These are phyloP conservation scores for Vanessa atalanta DNA, from an alignment of 1,140 invertebrate genomes.

Conservation along the genomic window DNA sequence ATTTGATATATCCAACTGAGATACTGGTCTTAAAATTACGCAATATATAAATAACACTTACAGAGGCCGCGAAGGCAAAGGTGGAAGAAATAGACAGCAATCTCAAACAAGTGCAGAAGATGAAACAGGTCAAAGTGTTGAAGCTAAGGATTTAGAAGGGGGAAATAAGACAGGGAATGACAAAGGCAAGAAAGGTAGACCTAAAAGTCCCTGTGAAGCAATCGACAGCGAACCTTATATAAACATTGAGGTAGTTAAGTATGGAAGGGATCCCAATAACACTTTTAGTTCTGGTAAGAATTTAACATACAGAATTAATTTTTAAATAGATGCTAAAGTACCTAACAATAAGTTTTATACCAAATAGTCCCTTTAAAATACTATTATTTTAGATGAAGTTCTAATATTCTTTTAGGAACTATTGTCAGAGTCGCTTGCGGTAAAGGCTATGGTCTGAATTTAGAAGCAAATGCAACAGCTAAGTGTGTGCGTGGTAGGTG, in stretches of 20 bases:
- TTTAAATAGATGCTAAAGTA: background rate
- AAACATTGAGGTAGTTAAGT: slow-evolving; percentile 84
- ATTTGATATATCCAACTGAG: background rate
- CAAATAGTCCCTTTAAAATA: background rate
- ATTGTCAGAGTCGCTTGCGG: slow-evolving; percentile 87
- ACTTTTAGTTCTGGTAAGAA: slow-evolving; percentile 80
- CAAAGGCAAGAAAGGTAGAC: slow-evolving; percentile 67
- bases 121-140: slow-evolving; percentile 46
- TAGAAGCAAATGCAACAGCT: slow-evolving; percentile 87
- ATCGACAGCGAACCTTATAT: slow-evolving; percentile 84
- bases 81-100: slow-evolving; percentile 57
- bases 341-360: background rate
- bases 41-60: slow-evolving; percentile 26
- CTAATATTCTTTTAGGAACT: slow-evolving; percentile 80
- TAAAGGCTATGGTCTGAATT: slow-evolving; percentile 87
- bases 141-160: slow-evolving; percentile 51
- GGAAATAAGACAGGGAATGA: slow-evolving; percentile 50
- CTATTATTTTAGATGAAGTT: slow-evolving; percentile 30
- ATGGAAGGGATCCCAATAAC: slow-evolving; percentile 82
- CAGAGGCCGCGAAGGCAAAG: slow-evolving; percentile 75
- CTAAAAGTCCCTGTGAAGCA: slow-evolving; percentile 81
- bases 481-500: slow-evolving; percentile 89
- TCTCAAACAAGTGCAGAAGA: slow-evolving; percentile 46
- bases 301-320: background rate
- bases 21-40: background rate